Conservation (phyloP, 2,888 invertebrate genomes). For the Ellobium chinense region DNA sequence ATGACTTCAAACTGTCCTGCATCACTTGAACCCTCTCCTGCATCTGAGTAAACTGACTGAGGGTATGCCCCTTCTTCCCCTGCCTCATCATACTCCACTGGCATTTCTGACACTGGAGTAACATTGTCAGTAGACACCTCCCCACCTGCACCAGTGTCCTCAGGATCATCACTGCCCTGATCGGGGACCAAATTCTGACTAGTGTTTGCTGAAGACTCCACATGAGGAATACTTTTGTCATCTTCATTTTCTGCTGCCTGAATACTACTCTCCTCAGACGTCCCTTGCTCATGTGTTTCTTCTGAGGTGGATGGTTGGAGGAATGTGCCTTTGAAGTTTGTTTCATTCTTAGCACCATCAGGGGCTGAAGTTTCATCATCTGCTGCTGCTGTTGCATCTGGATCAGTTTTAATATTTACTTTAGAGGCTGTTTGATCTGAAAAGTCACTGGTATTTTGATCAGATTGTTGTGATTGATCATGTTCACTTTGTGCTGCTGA, state of each 20-base stretch:
- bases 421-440: background rate
- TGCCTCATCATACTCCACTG: conserved; percentile 32
- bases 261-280: background rate
- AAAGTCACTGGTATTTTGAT: background rate
- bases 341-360: background rate
- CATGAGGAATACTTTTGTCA: background rate
- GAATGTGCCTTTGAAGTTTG: conserved; percentile 38
- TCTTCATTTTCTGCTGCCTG: background rate
- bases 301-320: conserved; percentile 19
- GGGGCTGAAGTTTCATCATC: conserved; percentile 1
- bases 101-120: conserved; percentile 13
- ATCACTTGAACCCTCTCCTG: conserved; percentile 45
- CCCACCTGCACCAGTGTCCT: background rate
- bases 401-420: conserved; percentile 36
- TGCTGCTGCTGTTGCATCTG: conserved; percentile 12
- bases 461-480: conserved; percentile 14
- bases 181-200: background rate
- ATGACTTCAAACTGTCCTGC: conserved; percentile 47
- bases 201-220: background rate
- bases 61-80: conserved; percentile 36
- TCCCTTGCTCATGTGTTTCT: background rate
- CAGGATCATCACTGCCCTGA: background rate
- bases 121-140: conserved; percentile 1
- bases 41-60: conserved; percentile 37
- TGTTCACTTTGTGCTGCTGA: conserved; percentile 4